Conservation (phyloP, 1,140 invertebrate genomes). For the Leptopilina boulardi region DNA sequence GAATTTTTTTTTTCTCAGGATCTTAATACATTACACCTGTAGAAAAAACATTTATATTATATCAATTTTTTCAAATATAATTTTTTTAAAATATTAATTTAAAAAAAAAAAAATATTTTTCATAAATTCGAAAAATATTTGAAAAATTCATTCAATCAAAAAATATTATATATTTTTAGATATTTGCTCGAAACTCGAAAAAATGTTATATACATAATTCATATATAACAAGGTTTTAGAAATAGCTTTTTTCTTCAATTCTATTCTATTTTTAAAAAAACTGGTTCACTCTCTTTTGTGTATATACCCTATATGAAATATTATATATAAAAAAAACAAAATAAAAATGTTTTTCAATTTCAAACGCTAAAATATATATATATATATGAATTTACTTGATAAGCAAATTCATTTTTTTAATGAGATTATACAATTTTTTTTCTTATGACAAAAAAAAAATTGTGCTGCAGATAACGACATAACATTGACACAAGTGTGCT, state of each 20-base stretch:
- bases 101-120: too few species aligned
- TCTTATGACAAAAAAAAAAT: background rate
- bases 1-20: too few species aligned
- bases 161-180: conserved; percentile 15
- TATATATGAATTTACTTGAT: background rate
- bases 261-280: background rate
- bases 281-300: background rate
- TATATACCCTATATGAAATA: background rate
- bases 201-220: conserved; percentile 10
- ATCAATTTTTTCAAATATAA: too few species aligned
- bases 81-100: too few species aligned
- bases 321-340: background rate
- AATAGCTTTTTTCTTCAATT: background rate
- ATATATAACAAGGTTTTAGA: background rate
- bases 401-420: background rate
- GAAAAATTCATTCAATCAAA: background rate
- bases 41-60: too few species aligned
- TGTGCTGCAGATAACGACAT: background rate
- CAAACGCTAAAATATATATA: background rate
- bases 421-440: background rate
- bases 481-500: background rate
- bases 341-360: background rate
- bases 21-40: too few species aligned
- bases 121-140: too few species aligned
- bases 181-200: background rate